Conservation (phyloP, 1,140 invertebrate genomes). For the Polypedilum pembai region DNA sequence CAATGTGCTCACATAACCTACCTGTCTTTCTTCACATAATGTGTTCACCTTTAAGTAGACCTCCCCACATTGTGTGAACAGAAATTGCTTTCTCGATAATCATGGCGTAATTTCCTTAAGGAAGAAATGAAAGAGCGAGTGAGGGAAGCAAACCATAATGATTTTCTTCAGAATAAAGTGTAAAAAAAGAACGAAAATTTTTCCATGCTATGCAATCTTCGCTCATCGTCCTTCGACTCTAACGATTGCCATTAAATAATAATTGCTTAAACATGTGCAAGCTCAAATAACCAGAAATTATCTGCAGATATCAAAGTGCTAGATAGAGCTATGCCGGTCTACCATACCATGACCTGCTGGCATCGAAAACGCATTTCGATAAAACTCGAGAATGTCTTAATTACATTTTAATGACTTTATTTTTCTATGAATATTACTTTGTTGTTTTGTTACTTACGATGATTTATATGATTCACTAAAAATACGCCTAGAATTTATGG, state of each 20-base stretch:
- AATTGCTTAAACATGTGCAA: slow-evolving; percentile 17
- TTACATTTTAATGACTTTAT: slow-evolving; percentile 19
- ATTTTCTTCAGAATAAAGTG: no score
- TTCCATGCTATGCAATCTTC: neutral
- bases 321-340: no score
- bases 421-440: neutral
- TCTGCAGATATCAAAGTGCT: neutral
- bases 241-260: neutral
- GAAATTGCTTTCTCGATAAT: no score
- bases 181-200: neutral
- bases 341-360: neutral
- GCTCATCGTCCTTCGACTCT: neutral
- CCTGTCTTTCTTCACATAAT: no score
- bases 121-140: no score
- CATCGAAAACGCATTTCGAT: slow-evolving; percentile 16
- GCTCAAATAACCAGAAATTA: slow-evolving; percentile 9
- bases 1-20: no score
- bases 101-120: no score
- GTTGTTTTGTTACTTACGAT: neutral
- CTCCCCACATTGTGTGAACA: no score
- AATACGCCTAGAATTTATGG: neutral
- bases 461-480: slow-evolving; percentile 4
- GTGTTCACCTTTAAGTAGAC: no score
- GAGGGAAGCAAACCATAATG: no score
- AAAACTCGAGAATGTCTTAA: slow-evolving; percentile 1